A percentile compares a stretch with the other conserved stretches of the same genome.
phyloP scores from a whole-genome alignment of 2,113 vertebrate genomes.

The Corydoras maculifer region DNA sequence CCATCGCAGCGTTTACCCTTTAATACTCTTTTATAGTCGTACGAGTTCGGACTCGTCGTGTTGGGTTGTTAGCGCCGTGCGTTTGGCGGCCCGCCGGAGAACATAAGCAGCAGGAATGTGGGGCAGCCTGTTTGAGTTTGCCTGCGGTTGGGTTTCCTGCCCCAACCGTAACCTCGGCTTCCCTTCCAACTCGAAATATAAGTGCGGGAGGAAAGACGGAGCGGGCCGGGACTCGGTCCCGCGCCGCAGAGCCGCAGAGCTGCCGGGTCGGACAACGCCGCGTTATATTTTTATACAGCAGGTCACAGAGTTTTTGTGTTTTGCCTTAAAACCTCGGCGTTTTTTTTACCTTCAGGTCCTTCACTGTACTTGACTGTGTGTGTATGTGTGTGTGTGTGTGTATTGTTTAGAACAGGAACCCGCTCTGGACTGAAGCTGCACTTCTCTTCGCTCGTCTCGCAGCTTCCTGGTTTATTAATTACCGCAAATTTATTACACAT shows the following conservation, averaged over 20 bases:
- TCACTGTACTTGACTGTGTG: no score
- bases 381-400: no score
- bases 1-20: slow-evolving; percentile 2
- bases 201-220: no score
- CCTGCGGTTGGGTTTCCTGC: slow-evolving; percentile 31
- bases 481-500: not conserved
- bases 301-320: no score
- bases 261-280: no score
- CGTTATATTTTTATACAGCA: no score
- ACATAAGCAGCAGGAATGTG: slow-evolving; percentile 46
- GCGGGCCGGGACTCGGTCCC: no score
- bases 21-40: not conserved
- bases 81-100: slow-evolving; percentile 19
- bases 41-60: not conserved
- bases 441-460: not conserved
- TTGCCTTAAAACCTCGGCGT: no score
- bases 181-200: not conserved
- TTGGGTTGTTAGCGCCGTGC: not conserved
- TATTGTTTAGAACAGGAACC: no score
- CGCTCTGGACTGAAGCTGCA: no score
- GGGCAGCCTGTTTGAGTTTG: slow-evolving; percentile 45
- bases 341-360: no score
- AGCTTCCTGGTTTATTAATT: not conserved
- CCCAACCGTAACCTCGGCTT: slow-evolving; percentile 5
- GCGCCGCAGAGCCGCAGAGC: no score